A percentile compares a stretch with the other conserved stretches of the same genome.
These are phyloP conservation scores for Palaemon carinicauda DNA, from an alignment of 1,140 invertebrate species.

Conservation along the genomic window DNA sequence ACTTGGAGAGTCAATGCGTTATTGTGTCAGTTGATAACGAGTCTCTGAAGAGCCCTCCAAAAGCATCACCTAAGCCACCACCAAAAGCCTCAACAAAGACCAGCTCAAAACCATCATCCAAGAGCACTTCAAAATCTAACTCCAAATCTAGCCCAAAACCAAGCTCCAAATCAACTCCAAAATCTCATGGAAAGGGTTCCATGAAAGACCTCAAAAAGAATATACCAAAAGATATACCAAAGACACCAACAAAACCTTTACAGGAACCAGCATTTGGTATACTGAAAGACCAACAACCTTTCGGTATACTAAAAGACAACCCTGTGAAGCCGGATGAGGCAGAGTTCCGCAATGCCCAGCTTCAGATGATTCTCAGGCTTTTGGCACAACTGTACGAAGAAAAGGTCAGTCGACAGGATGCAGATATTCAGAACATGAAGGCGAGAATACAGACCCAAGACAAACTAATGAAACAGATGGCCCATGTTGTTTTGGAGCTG, in stretches of 20 bases:
- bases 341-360: conserved; percentile 42
- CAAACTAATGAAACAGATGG: conserved; percentile 55
- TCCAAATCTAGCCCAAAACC: too few species aligned
- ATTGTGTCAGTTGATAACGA: conserved; percentile 11
- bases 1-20: background rate
- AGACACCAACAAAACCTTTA: too few species aligned
- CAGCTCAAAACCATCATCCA: background rate
- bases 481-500: conserved; percentile 43
- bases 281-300: too few species aligned
- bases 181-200: too few species aligned
- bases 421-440: conserved; percentile 48
- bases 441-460: conserved; percentile 49
- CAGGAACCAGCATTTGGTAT: too few species aligned
- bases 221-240: too few species aligned
- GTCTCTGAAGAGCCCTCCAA: background rate
- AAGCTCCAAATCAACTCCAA: too few species aligned
- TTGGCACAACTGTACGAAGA: conserved; percentile 55
- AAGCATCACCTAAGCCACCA: background rate
- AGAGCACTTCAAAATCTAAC: too few species aligned
- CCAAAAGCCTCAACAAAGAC: background rate
- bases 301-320: background rate
- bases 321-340: background rate
- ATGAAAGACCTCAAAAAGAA: too few species aligned
- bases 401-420: conserved; percentile 52
- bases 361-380: conserved; percentile 56